Percentiles rank a stretch among this genome's conserved stretches.
Conservation (phyloP, 2,888 invertebrate genomes). For the Melanchra persicariae region DNA sequence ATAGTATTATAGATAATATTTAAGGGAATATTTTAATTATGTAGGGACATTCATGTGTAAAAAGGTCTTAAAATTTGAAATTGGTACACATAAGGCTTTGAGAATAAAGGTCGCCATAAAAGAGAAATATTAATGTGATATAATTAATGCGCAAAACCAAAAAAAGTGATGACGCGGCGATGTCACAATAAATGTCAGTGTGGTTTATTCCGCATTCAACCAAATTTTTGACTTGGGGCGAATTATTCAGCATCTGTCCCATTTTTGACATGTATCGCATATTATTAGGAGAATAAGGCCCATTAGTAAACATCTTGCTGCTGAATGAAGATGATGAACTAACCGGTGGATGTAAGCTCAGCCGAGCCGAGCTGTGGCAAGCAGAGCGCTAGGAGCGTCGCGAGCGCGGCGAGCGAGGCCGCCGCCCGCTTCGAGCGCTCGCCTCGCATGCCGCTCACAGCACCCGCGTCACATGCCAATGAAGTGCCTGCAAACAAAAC, state of each 20-base stretch:
- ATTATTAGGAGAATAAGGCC: no score
- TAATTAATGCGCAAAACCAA: not conserved
- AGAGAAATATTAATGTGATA: no score
- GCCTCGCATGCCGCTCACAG: conserved; percentile 85
- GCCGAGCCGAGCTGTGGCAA: conserved; percentile 73
- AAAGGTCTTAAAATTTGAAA: not conserved
- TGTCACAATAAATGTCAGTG: no score
- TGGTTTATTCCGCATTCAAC: no score
- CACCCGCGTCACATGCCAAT: conserved; percentile 86
- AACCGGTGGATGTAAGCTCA: conserved; percentile 65
- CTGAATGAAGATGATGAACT: conserved; percentile 6
- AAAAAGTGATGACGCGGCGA: not conserved
- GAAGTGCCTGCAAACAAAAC: conserved; percentile 74
- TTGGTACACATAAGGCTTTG: not conserved
- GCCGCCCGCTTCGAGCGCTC: conserved; percentile 83
- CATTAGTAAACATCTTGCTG: no score
- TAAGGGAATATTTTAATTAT: not conserved
- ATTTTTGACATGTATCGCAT: no score
- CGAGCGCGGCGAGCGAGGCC: conserved; percentile 85
- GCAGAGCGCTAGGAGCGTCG: conserved; percentile 80
- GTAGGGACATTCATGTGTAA: no score
- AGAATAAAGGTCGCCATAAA: no score
- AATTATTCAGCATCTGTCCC: no score
- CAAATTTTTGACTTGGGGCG: no score
- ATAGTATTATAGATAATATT: conserved; percentile 12